phyloP scores from a whole-genome alignment of 1,140 invertebrate species.

The Zaprionus lachaisei region DNA sequence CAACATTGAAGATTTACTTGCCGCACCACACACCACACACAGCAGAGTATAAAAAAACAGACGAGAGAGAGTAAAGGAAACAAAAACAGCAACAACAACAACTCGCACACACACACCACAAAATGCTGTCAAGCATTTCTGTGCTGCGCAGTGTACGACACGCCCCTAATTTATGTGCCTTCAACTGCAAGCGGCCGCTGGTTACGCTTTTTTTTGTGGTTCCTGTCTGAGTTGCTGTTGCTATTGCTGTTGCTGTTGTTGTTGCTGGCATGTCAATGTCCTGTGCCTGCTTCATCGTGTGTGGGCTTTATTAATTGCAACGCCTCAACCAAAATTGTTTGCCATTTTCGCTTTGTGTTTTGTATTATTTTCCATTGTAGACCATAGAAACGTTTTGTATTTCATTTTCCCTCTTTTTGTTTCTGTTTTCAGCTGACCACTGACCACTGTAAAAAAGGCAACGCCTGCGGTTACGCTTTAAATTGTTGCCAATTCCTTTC shows the following conservation, averaged over 20 bases:
- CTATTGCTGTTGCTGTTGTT: slow-evolving; percentile 39
- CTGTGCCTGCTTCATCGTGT: slow-evolving; percentile 51
- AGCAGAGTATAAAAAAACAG: slow-evolving; percentile 7
- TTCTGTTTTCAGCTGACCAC: slow-evolving; percentile 42
- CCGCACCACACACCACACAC: slow-evolving; percentile 34
- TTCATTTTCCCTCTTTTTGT: slow-evolving; percentile 18
- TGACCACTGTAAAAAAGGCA: slow-evolving; percentile 64
- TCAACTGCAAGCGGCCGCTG: slow-evolving; percentile 70
- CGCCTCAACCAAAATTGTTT: slow-evolving; percentile 76
- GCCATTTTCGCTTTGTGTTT: slow-evolving; percentile 60
- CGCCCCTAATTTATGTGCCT: slow-evolving; percentile 80
- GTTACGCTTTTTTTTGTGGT: slow-evolving; percentile 66
- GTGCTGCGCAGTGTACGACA: slow-evolving; percentile 47
- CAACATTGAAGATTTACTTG: slow-evolving; percentile 82
- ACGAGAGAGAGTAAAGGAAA: slow-evolving; percentile 5
- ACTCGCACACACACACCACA: slow-evolving; percentile 23
- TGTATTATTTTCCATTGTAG: slow-evolving; percentile 8
- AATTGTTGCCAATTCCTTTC: slow-evolving; percentile 74
- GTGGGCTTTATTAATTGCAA: slow-evolving; percentile 79
- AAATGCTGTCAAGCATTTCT: slow-evolving; percentile 34
- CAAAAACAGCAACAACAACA: slow-evolving; percentile 6
- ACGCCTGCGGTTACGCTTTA: slow-evolving; percentile 71
- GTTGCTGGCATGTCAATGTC: slow-evolving; percentile 67
- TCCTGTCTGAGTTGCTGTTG: slow-evolving; percentile 21
- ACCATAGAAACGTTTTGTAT: slow-evolving; percentile 7